These are phyloP conservation scores for Corynorhinus townsendii DNA, from an alignment of 2,113 vertebrate genomes.

Conservation along the genomic window DNA sequence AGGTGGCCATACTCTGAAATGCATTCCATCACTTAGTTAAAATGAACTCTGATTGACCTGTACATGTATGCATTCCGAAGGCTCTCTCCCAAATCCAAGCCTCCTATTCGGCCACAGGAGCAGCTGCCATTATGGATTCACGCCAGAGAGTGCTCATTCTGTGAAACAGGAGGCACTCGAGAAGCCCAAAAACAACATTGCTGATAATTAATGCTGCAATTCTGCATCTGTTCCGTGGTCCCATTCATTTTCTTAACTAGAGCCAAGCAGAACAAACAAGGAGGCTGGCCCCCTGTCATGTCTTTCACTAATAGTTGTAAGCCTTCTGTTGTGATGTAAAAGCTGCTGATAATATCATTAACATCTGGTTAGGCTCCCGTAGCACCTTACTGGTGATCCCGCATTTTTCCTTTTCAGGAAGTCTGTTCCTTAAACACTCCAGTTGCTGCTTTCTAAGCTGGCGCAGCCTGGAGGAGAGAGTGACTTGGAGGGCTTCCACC, in stretches of 20 bases:
- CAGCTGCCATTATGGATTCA: slow-evolving; percentile 53
- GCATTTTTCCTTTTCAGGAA: slow-evolving; percentile 5
- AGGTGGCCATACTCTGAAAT: neutral
- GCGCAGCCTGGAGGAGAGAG: neutral
- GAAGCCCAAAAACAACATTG: slow-evolving; percentile 53
- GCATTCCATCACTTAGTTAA: neutral
- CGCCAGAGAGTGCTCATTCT: slow-evolving; percentile 25
- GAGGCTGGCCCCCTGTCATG: slow-evolving; percentile 45
- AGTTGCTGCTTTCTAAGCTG: slow-evolving; percentile 22
- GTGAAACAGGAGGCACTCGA: slow-evolving; percentile 41
- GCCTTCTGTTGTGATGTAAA: slow-evolving; percentile 52
- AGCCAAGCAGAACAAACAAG: slow-evolving; percentile 46
- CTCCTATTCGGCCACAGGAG: slow-evolving; percentile 43
- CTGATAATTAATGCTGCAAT: slow-evolving; percentile 59
- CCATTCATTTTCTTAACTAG: slow-evolving; percentile 73
- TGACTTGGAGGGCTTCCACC: slow-evolving; percentile 20
- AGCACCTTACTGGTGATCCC: slow-evolving; percentile 17
- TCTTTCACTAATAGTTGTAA: slow-evolving; percentile 62
- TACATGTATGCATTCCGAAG: neutral
- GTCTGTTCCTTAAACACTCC: slow-evolving; percentile 12
- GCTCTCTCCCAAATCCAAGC: neutral
- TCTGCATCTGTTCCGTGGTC: slow-evolving; percentile 63
- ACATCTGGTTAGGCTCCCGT: slow-evolving; percentile 53
- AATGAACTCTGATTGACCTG: slow-evolving; percentile 63
- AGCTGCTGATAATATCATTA: slow-evolving; percentile 61